These are phyloP conservation scores for Conus ventricosus DNA, from an alignment of 1,140 invertebrate genomes.

Conservation along the genomic window DNA sequence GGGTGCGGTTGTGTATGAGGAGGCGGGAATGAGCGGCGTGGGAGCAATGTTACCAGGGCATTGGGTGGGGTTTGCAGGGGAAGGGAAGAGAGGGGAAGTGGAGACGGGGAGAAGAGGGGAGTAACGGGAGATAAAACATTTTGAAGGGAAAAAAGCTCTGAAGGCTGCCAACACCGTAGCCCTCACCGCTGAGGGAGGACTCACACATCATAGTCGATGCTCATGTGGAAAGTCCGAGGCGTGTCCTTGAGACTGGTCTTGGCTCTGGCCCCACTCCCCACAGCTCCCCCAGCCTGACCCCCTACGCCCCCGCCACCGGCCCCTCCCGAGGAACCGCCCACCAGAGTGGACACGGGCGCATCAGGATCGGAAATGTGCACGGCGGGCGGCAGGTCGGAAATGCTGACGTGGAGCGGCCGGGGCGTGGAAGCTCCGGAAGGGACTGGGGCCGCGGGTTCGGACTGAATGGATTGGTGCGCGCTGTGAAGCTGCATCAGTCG, in stretches of 20 bases:
- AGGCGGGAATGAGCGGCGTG: too few species aligned
- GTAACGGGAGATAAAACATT: too few species aligned
- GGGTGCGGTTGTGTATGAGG: too few species aligned
- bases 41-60: too few species aligned
- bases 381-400: constrained; percentile 35
- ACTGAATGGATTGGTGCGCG: constrained; percentile 29
- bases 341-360: constrained; percentile 28
- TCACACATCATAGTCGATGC: constrained; percentile 37
- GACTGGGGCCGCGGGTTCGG: background rate
- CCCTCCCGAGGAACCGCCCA: background rate
- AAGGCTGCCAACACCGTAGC: too few species aligned
- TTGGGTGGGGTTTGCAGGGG: too few species aligned
- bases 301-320: background rate
- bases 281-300: background rate
- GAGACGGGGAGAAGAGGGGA: too few species aligned
- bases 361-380: constrained; percentile 24
- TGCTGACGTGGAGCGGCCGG: constrained; percentile 33
- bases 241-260: constrained; percentile 35
- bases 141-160: too few species aligned
- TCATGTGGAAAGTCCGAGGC: constrained; percentile 30
- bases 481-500: constrained; percentile 23
- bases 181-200: constrained; percentile 1
- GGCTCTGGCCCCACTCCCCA: background rate
- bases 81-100: too few species aligned
- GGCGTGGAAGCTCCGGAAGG: background rate